Base-by-base conservation (phyloP, 2,797 vertebrate species). In the Vultur gryphus region DNA sequence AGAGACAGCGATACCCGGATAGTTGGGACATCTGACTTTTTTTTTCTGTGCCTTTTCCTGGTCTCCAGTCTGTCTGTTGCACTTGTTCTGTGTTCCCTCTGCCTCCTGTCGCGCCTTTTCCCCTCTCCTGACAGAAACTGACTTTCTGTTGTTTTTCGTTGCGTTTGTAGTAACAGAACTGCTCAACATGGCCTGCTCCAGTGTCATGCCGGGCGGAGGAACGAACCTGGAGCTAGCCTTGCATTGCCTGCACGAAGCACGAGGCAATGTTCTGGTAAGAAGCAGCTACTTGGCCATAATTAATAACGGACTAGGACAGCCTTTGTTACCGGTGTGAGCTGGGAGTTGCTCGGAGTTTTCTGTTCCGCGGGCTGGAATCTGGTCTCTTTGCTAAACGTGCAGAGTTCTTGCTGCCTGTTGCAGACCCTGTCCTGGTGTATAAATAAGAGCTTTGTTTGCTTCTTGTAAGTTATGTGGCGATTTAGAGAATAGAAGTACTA, bases 161-260 rank as follows among this genome's bases (percentile, higher is more conserved):
- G 52, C 29, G 1, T n/a, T 43, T 18, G 13, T 6, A 72, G 69
- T 72, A 15, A 55, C 51, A 5, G 39, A 33, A 10, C 69, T 72
- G 51, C 69, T 72, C 69, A 55, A 55, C 23, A 5, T 20, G 51
- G 69, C 69, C 31, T n/a, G 98, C 94, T 98, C 98, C 91, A 98
- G 51, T 4, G 39, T 4, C 69, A 80, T 98, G 96, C 98, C 98
- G 3, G 98, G 98, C 31, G 98, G 98, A 80, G 98, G 98, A 73
- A 98, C 97, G 24, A 99, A 98, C 92, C 94, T 97, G 16, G 98
- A 99, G 95, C 97, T 98, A 0, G 98, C 98, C 2, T 92, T 98
- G 65, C 98, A 98, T 88, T 98, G 98, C 55, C 96, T 99, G 65
- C 98, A 98, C 3, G 98, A 98, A 49, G 97, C 97, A 17, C 97